phyloP scores from a whole-genome alignment of 2,113 vertebrate genomes.

The Rissa tridactyla region DNA sequence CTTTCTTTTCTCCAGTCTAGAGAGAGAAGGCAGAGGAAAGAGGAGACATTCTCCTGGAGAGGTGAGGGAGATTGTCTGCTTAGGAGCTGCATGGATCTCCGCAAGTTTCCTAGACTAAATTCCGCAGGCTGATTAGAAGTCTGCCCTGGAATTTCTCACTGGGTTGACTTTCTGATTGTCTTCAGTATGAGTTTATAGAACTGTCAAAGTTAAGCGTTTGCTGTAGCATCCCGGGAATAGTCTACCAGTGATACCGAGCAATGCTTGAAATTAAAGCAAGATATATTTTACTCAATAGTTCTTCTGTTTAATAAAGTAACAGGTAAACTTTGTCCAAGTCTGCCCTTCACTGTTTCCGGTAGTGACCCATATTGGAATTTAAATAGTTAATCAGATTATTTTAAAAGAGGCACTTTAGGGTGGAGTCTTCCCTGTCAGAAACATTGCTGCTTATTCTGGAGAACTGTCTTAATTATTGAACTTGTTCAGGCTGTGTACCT shows the following conservation, averaged over 20 bases:
- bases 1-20: background rate
- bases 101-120: background rate
- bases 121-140: background rate
- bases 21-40: background rate
- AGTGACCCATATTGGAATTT: background rate
- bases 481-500: constrained; percentile 48
- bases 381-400: constrained; percentile 25
- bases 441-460: background rate
- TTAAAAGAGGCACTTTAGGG: background rate
- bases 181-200: background rate
- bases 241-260: background rate
- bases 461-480: constrained; percentile 29
- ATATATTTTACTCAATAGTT: background rate
- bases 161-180: background rate
- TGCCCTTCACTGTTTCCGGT: background rate
- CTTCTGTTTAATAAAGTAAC: background rate
- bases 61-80: background rate
- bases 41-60: background rate
- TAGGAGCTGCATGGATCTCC: background rate
- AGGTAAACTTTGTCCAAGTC: background rate
- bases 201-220: background rate
- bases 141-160: background rate
- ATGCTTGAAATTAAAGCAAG: background rate
- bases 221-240: background rate
- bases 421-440: constrained; percentile 29